These are phyloP conservation scores for Vireo altiloquus DNA, from an alignment of 2,113 vertebrate genomes.

Conservation along the genomic window DNA sequence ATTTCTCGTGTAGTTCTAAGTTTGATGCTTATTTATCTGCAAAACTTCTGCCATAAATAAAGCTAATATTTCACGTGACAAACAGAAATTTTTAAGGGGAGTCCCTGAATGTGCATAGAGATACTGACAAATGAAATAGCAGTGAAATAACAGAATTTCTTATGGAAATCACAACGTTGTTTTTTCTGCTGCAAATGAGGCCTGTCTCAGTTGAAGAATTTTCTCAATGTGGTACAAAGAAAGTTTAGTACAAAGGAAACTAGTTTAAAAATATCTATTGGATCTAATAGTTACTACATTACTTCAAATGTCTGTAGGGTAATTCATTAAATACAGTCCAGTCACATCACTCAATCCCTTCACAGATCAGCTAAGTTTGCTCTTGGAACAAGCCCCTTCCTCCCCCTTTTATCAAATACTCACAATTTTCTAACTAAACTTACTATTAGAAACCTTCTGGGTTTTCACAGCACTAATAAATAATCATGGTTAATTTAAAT, in stretches of 20 bases:
- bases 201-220: background rate
- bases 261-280: background rate
- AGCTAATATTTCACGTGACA: background rate
- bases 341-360: background rate
- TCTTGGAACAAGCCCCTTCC: background rate
- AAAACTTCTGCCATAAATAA: background rate
- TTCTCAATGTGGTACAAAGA: background rate
- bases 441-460: background rate
- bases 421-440: background rate
- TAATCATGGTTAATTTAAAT: background rate
- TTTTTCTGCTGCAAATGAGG: background rate
- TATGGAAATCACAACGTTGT: background rate
- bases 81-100: background rate
- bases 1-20: background rate
- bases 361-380: background rate
- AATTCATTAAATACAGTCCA: background rate
- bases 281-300: background rate
- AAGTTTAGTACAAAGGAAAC: background rate
- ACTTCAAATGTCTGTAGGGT: background rate
- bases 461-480: background rate
- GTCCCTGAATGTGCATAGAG: background rate
- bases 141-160: background rate
- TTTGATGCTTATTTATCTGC: background rate
- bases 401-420: background rate
- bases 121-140: background rate